These are phyloP conservation scores for Drosophila kurseongensis DNA, from an alignment of 1,140 invertebrate genomes.

Conservation along the genomic window DNA sequence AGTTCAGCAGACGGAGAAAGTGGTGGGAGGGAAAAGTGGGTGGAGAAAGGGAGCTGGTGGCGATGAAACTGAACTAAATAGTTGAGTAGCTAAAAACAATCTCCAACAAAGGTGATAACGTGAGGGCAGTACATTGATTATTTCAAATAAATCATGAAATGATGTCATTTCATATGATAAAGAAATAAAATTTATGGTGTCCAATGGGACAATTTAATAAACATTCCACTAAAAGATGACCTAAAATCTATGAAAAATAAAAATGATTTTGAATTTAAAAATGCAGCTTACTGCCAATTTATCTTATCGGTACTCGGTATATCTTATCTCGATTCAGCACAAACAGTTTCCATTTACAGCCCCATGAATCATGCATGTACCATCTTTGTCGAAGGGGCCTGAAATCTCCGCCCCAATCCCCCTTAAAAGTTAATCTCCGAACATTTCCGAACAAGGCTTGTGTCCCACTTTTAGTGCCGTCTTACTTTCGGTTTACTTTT, in stretches of 20 bases:
- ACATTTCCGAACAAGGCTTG: conserved; percentile 29
- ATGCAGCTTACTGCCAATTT: neutral
- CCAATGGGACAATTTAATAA: too few relatives aligned
- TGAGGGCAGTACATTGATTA: too few relatives aligned
- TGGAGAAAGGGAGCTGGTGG: neutral
- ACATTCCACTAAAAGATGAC: too few relatives aligned
- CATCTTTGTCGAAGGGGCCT: conserved; percentile 10
- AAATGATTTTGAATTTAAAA: neutral
- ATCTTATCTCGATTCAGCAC: conserved; percentile 5
- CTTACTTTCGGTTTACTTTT: conserved; percentile 31
- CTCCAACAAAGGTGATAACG: conserved; percentile 1
- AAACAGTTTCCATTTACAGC: neutral
- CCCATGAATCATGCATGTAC: conserved; percentile 2
- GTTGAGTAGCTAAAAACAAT: conserved; percentile 24
- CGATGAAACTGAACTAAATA: conserved; percentile 14
- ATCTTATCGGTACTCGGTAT: neutral
- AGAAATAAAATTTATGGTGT: too few relatives aligned
- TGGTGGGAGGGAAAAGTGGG: conserved; percentile 2
- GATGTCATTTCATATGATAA: too few relatives aligned
- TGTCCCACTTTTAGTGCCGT: conserved; percentile 36
- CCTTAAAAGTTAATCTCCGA: conserved; percentile 24
- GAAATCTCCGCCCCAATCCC: neutral
- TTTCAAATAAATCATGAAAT: too few relatives aligned
- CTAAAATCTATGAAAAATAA: neutral
- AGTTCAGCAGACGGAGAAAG: conserved; percentile 58